Conservation (phyloP, 1,140 invertebrate genomes). For the Antheraea pernyi region DNA sequence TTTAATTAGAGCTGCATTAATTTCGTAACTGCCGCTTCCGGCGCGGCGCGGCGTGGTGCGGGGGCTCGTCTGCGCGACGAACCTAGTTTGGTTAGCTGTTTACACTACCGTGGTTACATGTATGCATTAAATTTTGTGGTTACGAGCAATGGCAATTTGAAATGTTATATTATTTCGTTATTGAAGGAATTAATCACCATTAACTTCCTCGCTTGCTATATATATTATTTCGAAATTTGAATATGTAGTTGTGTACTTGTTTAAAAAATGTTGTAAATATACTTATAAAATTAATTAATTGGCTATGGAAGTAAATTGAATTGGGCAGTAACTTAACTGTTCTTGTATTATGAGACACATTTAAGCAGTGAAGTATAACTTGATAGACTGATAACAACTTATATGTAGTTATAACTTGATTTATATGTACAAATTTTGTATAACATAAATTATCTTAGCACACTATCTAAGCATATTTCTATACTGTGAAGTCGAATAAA, state of each 20-base stretch:
- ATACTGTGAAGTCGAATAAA: too few relatives aligned
- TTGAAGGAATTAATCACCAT: neutral
- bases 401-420: too few relatives aligned
- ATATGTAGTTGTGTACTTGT: neutral
- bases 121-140: conserved; percentile 5
- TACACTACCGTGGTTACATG: conserved; percentile 8
- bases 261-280: too few relatives aligned
- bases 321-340: too few relatives aligned
- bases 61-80: conserved; percentile 48
- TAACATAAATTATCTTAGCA: too few relatives aligned
- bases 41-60: conserved; percentile 39
- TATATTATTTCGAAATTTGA: neutral
- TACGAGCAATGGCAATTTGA: conserved; percentile 1
- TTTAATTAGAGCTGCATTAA: conserved; percentile 71
- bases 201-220: neutral
- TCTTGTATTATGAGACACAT: too few relatives aligned
- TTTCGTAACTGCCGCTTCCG: conserved; percentile 68
- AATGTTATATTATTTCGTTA: conserved; percentile 3
- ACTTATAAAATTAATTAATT: too few relatives aligned
- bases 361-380: too few relatives aligned
- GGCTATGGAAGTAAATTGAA: too few relatives aligned
- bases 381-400: too few relatives aligned
- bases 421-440: too few relatives aligned
- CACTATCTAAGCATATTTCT: too few relatives aligned
- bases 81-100: conserved; percentile 11